These are phyloP conservation scores for Eulemur albifrons DNA, from an alignment of 2,797 vertebrate species.

Conservation along the genomic window DNA sequence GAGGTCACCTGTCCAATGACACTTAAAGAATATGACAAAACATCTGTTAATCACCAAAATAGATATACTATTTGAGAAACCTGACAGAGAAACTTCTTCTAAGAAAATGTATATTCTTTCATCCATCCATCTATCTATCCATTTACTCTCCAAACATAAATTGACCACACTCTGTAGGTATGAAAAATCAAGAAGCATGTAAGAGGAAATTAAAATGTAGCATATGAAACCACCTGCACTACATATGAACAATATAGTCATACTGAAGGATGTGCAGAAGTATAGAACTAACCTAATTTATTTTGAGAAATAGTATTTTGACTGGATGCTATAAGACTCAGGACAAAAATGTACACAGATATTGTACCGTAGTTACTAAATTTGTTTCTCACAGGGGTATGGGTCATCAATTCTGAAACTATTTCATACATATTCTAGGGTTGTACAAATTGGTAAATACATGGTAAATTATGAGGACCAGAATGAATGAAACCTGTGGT, in stretches of 20 bases:
- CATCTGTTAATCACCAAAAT: neutral
- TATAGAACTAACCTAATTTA: neutral
- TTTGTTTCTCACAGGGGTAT: neutral
- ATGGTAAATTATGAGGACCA: neutral
- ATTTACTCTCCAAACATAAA: neutral
- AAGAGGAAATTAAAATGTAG: neutral
- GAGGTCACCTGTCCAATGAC: neutral
- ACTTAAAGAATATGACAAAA: neutral
- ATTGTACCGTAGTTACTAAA: neutral
- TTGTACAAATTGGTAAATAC: neutral
- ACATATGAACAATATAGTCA: too few relatives aligned
- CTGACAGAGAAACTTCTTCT: neutral
- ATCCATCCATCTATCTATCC: neutral
- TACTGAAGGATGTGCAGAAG: neutral
- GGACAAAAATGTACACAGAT: neutral
- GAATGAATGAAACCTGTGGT: neutral
- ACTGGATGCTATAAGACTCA: neutral
- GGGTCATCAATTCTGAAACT: neutral
- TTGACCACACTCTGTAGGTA: neutral
- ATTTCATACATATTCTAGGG: neutral
- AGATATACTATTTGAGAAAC: neutral
- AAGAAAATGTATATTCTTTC: neutral
- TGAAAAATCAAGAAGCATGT: neutral
- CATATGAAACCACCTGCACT: neutral
- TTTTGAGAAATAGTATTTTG: neutral